Conservation (phyloP, 2,888 invertebrate species). For the Heliconius charithonia region DNA sequence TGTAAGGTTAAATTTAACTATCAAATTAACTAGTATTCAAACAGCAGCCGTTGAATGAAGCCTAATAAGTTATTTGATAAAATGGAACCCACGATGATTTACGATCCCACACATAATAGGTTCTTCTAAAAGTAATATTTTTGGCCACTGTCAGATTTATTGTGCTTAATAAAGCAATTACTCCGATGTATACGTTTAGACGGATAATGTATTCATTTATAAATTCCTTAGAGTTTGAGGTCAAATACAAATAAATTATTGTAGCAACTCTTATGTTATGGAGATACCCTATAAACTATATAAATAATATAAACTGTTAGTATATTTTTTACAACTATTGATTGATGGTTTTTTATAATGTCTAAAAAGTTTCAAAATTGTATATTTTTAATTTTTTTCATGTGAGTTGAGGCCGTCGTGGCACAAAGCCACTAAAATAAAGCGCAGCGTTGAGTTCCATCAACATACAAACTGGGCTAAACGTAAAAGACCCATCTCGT, state of each 20-base stretch:
- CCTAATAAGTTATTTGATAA: conserved; percentile 41
- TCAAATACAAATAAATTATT: conserved; percentile 1
- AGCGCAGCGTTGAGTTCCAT: background rate
- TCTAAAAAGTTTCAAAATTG: background rate
- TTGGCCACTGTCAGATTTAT: conserved; percentile 38
- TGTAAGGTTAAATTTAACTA: conserved; percentile 12
- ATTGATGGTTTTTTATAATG: background rate
- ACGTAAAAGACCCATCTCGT: background rate
- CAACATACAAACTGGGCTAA: background rate
- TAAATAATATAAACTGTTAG: too few relatives aligned
- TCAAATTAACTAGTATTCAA: conserved; percentile 24
- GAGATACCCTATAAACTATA: too few relatives aligned
- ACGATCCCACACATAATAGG: conserved; percentile 32
- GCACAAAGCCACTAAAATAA: background rate
- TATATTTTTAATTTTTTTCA: background rate
- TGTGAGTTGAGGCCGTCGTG: too few relatives aligned
- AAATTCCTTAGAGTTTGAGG: conserved; percentile 18
- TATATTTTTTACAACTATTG: background rate
- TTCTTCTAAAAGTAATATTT: conserved; percentile 35
- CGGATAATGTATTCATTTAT: conserved; percentile 16
- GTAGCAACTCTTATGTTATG: background rate
- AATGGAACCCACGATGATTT: conserved; percentile 35
- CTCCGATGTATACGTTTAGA: conserved; percentile 22
- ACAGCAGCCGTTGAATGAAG: conserved; percentile 35
- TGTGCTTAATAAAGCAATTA: conserved; percentile 42